Evolutionary conservation across 2,888 invertebrate genomes (phyloP), one percentile per base, ranked within the genome.

Genomic region (Axea sp.): DNA sequence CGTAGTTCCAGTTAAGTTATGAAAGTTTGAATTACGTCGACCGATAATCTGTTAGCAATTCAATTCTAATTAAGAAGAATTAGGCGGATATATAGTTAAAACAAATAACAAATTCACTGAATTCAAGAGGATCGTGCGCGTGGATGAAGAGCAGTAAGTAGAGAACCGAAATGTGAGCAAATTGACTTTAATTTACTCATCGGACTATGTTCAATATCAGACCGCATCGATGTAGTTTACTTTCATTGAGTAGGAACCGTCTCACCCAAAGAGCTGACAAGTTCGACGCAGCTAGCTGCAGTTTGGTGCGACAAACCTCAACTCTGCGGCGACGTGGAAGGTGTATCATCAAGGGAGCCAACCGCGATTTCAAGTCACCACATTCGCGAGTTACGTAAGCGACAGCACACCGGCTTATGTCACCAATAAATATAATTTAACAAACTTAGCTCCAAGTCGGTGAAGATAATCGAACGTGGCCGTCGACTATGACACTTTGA

Each of bases 161-260:
- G 67, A 8, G 41, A 57, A 60, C 49, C 69, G 75, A 77, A 76
- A 76, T 73, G 68, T 45, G 62, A 76, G 76, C 73, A 77, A 77
- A 78, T 77, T 76, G 76, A 79, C 78, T 78, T 81, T 81, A 79
- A 81, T 81, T 81, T 77, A 78, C 73, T 75, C 79, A 76, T 80
- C 78, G 76, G 62, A 41, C 69, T 62, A 9, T 76, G 73, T 73
- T 76, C 77, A 76, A 77, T 78, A 77, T 77, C 59, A 73, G 69
- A 77, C 77, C 77, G 69, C 62, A 76, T 68, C 76, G 76, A 75
- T 73, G 75, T 74, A 77, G 68, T 68, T 72, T 64, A 57, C 64
- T 57, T 72, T 73, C 69, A 59, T 76, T 67, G 69, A 47, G 68
- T 69, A 64, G 57, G 57, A 41, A 47, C 37, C 35, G 69, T 43